Evolutionary conservation across 2,113 vertebrate species (phyloP), one percentile per base, ranked within the genome.

Genomic region (Phaetusa simplex): DNA sequence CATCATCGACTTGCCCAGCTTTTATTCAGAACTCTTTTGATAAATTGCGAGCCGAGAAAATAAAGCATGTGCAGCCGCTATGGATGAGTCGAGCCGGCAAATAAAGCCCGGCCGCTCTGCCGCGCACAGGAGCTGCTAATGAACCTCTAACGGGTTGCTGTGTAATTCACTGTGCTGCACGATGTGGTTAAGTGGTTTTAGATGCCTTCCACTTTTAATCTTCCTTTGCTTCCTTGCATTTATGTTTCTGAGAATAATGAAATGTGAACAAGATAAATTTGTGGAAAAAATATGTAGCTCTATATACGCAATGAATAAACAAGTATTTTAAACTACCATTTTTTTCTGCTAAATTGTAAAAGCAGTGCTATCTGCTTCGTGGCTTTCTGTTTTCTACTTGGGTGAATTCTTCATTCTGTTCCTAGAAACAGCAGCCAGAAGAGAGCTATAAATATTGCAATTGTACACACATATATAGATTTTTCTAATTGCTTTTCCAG

Each of bases 81-180:
- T 0, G 52, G 81, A 6, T 8, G 66, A 70, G 55, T 7, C 2
- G 3, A 6, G 67, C n/a, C 13, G 21, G 42, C 49, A 52, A 4
- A 6, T 2, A 4, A 29, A 77, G 34, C 78, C 30, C 20, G 1
- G 1, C 3, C 32, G 5, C 21, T 6, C 61, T 3, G 85, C 55
- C 42, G 9, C 6, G 6, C 15, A 1, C 0, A 6, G 5, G 27
- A 45, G 22, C 74, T 15, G 66, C 76, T 45, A 11, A 34, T 3
- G 71, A 42, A 2, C 34, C 86, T 26, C 15, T 3, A 4, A 5
- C 15, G 74, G 58, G 56, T 0, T 12, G 64, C 1, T 18, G 71
- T 19, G 6, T 1, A 8, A n/a, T 0, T 40, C 55, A 3, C 69
- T 0, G n/a, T 1, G 55, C 65, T 32, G 42, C 23, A 5, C 11